Conservation (phyloP, 2,888 invertebrate species). For the Hirtodrosophila confusa region DNA sequence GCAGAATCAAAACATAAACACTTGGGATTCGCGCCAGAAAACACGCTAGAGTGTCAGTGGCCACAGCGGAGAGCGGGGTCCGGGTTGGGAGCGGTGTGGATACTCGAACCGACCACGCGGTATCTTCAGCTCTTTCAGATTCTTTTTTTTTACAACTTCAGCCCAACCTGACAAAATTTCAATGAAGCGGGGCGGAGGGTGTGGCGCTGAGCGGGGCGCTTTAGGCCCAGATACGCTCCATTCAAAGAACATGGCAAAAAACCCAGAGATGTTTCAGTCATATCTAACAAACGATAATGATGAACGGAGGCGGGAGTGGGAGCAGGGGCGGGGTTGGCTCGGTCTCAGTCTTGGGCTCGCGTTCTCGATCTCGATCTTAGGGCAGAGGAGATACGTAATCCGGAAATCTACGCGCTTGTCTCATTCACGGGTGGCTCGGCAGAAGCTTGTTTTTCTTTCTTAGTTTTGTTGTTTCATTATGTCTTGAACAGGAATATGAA, state of each 20-base stretch:
- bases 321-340: background rate
- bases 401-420: slow-evolving; percentile 65
- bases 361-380: slow-evolving; percentile 10
- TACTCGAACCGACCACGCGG: slow-evolving; percentile 29
- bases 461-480: background rate
- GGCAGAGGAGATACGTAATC: slow-evolving; percentile 36
- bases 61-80: background rate
- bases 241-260: slow-evolving; percentile 73
- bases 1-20: slow-evolving; percentile 73
- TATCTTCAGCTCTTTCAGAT: slow-evolving; percentile 35
- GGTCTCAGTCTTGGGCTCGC: slow-evolving; percentile 9
- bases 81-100: background rate
- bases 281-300: slow-evolving; percentile 8
- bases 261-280: slow-evolving; percentile 71
- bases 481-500: slow-evolving; percentile 51
- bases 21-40: slow-evolving; percentile 39
- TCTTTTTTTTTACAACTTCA: slow-evolving; percentile 32
- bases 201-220: background rate
- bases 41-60: slow-evolving; percentile 9
- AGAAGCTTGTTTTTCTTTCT: slow-evolving; percentile 19
- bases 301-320: background rate
- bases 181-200: slow-evolving; percentile 27
- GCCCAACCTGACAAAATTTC: slow-evolving; percentile 25
- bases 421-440: slow-evolving; percentile 56
- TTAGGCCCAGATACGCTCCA: slow-evolving; percentile 36